Base-by-base conservation (phyloP, 2,888 invertebrate species). In the Tenodera sinensis region DNA sequence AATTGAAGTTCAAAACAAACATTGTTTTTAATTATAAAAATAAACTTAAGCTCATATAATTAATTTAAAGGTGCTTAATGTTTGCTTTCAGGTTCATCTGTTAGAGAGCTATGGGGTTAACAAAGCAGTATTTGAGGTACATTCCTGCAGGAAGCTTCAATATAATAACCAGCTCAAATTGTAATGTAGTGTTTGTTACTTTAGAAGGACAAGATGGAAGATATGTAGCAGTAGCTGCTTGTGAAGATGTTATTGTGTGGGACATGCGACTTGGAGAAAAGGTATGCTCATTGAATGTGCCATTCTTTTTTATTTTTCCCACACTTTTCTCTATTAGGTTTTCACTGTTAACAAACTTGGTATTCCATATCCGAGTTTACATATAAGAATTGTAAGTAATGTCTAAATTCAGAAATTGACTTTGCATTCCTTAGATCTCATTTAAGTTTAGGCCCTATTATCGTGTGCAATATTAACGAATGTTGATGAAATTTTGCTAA, bases 191-290 rank as follows among this genome's bases (percentile, higher is more conserved):
- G 89, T 98, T 98, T 93, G 95, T 98, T 1, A 96, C 97, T 83
- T 94, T 97, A 89, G 95, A 97, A 91, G 96, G 96, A 87, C 95
- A 96, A 90, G 96, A 96, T 92, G 97, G 98, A 84, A 95, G 98
- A 92, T 98, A 96, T 93, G 95, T 98, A 87, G 98, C 98, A 84
- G 97, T 97, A n/a, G 98, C 97, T 88, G 98, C 98, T 14, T 97
- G 98, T 92, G 99, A 99, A 94, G 97, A 98, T 95, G 97, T 98
- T 90, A 95, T 97, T 92, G 95, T 99, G 92, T 99, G 99, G 98
- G 99, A 99, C 94, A 95, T 99, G 92, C 95, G 97, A 92, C 96
- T 97, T 12, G 96, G 97, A 83, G 96, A 97, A 93, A 97, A 96
- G 95, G 96, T 97, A n/a, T n/a, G n/a, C n/a, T n/a, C 42, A 42